Percentiles rank a stretch among this genome's conserved stretches.
These are phyloP conservation scores for Cosmopolites sordidus DNA, from an alignment of 2,888 invertebrate genomes.

Conservation along the genomic window DNA sequence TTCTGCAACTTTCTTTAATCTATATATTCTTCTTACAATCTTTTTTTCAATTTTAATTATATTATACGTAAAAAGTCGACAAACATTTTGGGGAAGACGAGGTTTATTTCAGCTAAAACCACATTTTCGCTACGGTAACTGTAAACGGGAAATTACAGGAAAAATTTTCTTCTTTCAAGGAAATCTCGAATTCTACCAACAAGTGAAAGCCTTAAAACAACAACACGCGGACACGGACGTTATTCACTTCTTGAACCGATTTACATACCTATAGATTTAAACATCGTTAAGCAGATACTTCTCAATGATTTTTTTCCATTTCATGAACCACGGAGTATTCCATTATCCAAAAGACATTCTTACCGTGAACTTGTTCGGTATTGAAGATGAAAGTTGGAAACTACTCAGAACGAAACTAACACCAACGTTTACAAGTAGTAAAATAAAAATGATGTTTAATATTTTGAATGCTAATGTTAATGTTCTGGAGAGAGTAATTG, in stretches of 20 bases:
- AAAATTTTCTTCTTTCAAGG: not conserved
- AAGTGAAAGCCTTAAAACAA: conserved; percentile 28
- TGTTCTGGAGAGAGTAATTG: conserved; percentile 50
- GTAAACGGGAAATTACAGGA: not conserved
- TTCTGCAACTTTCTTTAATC: no score
- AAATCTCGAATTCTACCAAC: not conserved
- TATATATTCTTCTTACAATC: no score
- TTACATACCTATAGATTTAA: conserved; percentile 40
- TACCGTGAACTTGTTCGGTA: conserved; percentile 54
- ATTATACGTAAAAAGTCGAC: not conserved
- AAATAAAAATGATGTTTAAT: conserved; percentile 61
- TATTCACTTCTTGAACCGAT: conserved; percentile 34
- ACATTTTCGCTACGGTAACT: not conserved
- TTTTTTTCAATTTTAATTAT: no score
- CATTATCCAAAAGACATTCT: conserved; percentile 50
- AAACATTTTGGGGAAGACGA: conserved; percentile 1
- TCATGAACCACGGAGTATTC: conserved; percentile 48
- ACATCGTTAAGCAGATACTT: conserved; percentile 40
- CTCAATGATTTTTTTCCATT: conserved; percentile 43
- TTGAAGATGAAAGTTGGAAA: conserved; percentile 58
- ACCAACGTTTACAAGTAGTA: conserved; percentile 61
- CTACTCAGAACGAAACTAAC: conserved; percentile 55
- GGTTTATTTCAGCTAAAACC: conserved; percentile 7
- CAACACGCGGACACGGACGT: conserved; percentile 29
- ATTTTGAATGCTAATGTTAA: conserved; percentile 54